Percentiles rank a stretch among this genome's conserved stretches.
Evolutionary conservation across 2,888 invertebrate species (phyloP).

Genomic region (Cryptocheilus praepositus): DNA sequence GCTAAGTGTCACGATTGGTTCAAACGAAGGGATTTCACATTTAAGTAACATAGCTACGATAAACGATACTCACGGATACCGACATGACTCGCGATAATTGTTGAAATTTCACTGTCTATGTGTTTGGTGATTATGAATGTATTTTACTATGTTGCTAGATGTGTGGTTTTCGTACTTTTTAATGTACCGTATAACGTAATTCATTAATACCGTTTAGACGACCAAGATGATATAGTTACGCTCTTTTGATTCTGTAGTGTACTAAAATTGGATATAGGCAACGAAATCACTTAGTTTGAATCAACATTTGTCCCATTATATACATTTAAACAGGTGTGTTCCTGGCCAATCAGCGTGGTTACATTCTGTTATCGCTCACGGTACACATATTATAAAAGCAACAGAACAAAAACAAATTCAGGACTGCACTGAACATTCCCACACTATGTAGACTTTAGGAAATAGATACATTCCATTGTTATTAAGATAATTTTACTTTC

Average conservation of each 20-base stretch:
- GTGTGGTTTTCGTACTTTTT: too few species aligned
- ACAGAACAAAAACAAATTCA: slow-evolving; percentile 44
- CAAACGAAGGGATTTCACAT: slow-evolving; percentile 55
- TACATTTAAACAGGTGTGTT: slow-evolving; percentile 67
- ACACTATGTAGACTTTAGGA: slow-evolving; percentile 62
- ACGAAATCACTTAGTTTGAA: slow-evolving; percentile 59
- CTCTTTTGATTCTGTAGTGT: slow-evolving; percentile 19
- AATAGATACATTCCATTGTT: slow-evolving; percentile 68
- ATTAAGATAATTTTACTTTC: slow-evolving; percentile 60
- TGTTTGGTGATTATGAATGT: too few species aligned
- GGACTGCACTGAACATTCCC: slow-evolving; percentile 70
- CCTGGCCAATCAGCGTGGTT: slow-evolving; percentile 73
- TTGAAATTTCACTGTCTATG: too few species aligned
- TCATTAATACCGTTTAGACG: too few species aligned
- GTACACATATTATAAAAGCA: slow-evolving; percentile 43
- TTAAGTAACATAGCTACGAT: too few species aligned
- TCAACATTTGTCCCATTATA: slow-evolving; percentile 53
- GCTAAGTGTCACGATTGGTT: slow-evolving; percentile 48
- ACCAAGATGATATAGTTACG: not conserved
- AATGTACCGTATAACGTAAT: too few species aligned
- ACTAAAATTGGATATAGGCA: slow-evolving; percentile 19
- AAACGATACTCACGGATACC: too few species aligned
- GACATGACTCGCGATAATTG: too few species aligned
- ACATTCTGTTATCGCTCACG: slow-evolving; percentile 62
- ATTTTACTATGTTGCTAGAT: too few species aligned